A percentile compares a stretch with the other conserved stretches of the same genome.
phyloP scores from a whole-genome alignment of 2,888 invertebrate genomes.

The Tinea trinotella region DNA sequence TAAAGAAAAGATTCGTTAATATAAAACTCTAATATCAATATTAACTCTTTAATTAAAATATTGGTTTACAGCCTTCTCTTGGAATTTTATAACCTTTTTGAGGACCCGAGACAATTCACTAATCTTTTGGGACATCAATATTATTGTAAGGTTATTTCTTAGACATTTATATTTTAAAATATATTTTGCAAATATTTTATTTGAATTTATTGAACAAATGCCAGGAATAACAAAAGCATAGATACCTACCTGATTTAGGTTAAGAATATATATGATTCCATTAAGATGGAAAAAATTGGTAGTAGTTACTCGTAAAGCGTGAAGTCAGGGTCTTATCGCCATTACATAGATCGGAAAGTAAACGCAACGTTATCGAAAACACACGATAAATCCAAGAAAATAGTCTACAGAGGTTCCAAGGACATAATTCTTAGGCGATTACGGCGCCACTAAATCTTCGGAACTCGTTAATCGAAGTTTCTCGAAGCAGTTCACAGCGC shows the following conservation, averaged over 20 bases:
- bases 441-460: conserved; percentile 58
- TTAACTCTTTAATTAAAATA: neutral
- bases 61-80: neutral
- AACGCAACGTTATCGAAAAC: conserved; percentile 18
- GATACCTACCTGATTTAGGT: neutral
- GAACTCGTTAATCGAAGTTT: conserved; percentile 68
- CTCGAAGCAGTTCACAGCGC: conserved; percentile 50
- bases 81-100: neutral
- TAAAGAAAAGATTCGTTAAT: neutral
- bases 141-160: neutral
- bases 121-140: neutral
- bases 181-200: neutral
- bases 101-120: neutral
- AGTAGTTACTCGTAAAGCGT: neutral
- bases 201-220: neutral
- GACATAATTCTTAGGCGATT: conserved; percentile 59
- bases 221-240: too few species aligned
- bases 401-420: conserved; percentile 38
- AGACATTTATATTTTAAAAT: neutral
- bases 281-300: neutral
- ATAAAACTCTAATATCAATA: neutral
- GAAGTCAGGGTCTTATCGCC: conserved; percentile 12
- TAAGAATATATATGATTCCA: neutral
- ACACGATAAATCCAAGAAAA: conserved; percentile 31
- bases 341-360: conserved; percentile 18